A percentile compares a stretch with the other conserved stretches of the same genome.
Conservation (phyloP, 2,888 invertebrate species). For the Limenitis camilla region DNA sequence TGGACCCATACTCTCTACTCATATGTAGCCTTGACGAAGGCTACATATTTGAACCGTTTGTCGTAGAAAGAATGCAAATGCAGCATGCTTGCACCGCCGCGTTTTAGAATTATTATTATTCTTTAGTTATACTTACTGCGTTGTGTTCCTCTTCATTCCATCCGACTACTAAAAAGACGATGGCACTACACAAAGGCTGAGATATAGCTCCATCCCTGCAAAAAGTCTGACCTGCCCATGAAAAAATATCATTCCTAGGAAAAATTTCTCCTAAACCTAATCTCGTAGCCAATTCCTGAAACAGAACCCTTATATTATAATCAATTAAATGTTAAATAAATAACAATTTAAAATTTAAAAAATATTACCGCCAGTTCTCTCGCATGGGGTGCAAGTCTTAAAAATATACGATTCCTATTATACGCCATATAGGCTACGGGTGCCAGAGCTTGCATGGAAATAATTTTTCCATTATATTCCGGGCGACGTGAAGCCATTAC, state of each 20-base stretch:
- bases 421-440: slow-evolving; percentile 79
- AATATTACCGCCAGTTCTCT: slow-evolving; percentile 52
- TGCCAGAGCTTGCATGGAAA: slow-evolving; percentile 78
- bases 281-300: slow-evolving; percentile 49
- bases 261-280: slow-evolving; percentile 78
- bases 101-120: too few species aligned
- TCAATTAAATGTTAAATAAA: too few species aligned
- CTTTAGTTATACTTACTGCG: not conserved
- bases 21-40: too few species aligned
- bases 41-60: too few species aligned
- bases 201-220: slow-evolving; percentile 72
- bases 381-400: slow-evolving; percentile 53
- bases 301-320: slow-evolving; percentile 9
- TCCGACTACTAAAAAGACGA: slow-evolving; percentile 74
- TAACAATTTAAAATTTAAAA: too few species aligned
- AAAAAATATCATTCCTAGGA: slow-evolving; percentile 71
- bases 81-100: too few species aligned
- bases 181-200: slow-evolving; percentile 72
- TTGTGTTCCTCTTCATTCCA: slow-evolving; percentile 57
- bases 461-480: slow-evolving; percentile 79
- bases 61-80: too few species aligned
- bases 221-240: slow-evolving; percentile 60
- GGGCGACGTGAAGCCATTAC: slow-evolving; percentile 79
- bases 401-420: slow-evolving; percentile 65
- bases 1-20: too few species aligned